Conservation (phyloP, 2,888 invertebrate species). For the Lapara coniferarum region DNA sequence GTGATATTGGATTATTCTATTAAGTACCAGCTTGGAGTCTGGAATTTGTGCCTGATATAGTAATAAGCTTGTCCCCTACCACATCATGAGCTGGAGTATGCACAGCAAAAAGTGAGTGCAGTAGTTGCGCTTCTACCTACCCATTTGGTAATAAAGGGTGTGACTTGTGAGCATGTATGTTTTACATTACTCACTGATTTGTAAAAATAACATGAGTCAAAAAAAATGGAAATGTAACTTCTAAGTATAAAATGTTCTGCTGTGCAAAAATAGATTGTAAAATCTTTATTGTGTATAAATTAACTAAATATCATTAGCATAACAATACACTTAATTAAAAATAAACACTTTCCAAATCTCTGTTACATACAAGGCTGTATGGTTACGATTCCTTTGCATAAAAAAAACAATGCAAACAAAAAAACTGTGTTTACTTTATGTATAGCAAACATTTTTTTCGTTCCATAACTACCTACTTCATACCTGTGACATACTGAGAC, state of each 20-base stretch:
- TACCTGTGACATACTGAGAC: slow-evolving; percentile 21
- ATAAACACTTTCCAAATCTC: background rate
- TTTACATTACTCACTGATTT: too few relatives aligned
- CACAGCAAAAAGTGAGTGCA: too few relatives aligned
- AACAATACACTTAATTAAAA: background rate
- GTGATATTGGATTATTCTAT: too few relatives aligned
- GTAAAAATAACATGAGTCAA: too few relatives aligned
- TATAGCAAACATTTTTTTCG: slow-evolving; percentile 17
- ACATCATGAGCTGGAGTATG: too few relatives aligned
- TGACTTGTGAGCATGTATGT: too few relatives aligned
- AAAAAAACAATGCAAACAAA: slow-evolving; percentile 14
- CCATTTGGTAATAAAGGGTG: too few relatives aligned
- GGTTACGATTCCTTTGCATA: slow-evolving; percentile 1
- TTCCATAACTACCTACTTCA: background rate
- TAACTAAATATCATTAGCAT: slow-evolving; percentile 1
- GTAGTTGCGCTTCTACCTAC: too few relatives aligned
- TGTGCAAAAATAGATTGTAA: background rate
- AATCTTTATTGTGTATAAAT: background rate
- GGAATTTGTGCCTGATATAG: too few relatives aligned
- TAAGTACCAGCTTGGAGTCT: too few relatives aligned
- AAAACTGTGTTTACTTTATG: slow-evolving; percentile 9
- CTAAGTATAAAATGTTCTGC: background rate
- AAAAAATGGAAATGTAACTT: background rate
- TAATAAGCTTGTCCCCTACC: too few relatives aligned
- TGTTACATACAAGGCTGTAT: slow-evolving; percentile 14